Evolutionary conservation across 1,140 invertebrate species (phyloP).

Genomic region (Drosophila parabipectinata): DNA sequence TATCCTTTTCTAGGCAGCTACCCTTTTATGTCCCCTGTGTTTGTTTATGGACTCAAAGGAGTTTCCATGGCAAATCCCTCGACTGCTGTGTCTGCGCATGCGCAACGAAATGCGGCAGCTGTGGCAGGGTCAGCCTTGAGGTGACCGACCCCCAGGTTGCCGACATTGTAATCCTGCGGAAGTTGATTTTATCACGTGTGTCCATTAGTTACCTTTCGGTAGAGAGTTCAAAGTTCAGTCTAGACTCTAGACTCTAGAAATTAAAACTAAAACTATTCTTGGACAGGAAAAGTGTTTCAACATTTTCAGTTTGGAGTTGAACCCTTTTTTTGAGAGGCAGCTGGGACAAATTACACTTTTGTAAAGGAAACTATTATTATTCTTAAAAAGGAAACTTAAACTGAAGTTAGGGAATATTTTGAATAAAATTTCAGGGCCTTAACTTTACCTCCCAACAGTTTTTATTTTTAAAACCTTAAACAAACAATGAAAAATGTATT

Average conservation of each 20-base stretch:
- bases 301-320: not conserved
- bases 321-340: constrained; percentile 11
- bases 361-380: not conserved
- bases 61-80: constrained; percentile 67
- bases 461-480: not conserved
- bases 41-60: constrained; percentile 28
- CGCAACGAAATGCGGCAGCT: constrained; percentile 70
- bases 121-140: constrained; percentile 12
- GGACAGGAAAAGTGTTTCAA: constrained; percentile 7
- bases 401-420: not conserved
- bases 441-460: not conserved
- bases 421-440: not conserved
- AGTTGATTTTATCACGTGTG: constrained; percentile 75
- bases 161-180: constrained; percentile 75
- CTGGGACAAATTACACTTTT: not conserved
- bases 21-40: not conserved
- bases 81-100: constrained; percentile 66
- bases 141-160: constrained; percentile 45
- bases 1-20: constrained; percentile 51
- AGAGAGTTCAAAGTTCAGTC: constrained; percentile 47
- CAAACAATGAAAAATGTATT: not conserved
- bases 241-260: not conserved
- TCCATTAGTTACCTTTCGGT: constrained; percentile 65
- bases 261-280: constrained; percentile 15
- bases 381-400: not conserved